These are phyloP conservation scores for Gavia stellata DNA, from an alignment of 2,113 vertebrate species.

Conservation along the genomic window DNA sequence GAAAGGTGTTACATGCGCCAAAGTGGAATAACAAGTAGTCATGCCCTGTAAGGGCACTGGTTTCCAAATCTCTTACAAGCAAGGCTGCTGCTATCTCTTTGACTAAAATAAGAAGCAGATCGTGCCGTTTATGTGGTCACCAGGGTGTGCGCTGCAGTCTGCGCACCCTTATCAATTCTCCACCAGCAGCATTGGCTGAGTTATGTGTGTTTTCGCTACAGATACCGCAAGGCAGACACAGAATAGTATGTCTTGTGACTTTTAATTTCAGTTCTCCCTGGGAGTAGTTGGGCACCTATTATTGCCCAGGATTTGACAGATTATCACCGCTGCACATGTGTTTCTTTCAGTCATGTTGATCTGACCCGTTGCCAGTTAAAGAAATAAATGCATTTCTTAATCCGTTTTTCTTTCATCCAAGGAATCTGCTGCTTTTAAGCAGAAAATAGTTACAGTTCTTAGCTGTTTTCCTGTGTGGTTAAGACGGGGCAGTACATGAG, in stretches of 20 bases:
- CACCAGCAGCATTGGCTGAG: background rate
- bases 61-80: background rate
- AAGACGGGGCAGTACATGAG: background rate
- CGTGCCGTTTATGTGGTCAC: background rate
- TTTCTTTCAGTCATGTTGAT: background rate
- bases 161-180: background rate
- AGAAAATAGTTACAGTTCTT: background rate
- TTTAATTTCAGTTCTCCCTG: background rate
- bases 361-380: background rate
- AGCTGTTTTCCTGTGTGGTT: background rate
- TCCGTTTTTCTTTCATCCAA: background rate
- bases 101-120: background rate
- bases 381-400: background rate
- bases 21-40: background rate
- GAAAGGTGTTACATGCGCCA: background rate
- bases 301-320: background rate
- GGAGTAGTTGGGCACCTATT: background rate
- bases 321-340: background rate
- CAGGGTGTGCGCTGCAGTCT: background rate
- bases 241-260: background rate
- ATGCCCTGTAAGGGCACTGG: background rate
- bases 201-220: background rate
- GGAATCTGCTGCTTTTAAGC: background rate
- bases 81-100: background rate
- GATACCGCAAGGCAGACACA: no score